phyloP scores from a whole-genome alignment of 1,140 invertebrate species.

The Eriosoma lanigerum region DNA sequence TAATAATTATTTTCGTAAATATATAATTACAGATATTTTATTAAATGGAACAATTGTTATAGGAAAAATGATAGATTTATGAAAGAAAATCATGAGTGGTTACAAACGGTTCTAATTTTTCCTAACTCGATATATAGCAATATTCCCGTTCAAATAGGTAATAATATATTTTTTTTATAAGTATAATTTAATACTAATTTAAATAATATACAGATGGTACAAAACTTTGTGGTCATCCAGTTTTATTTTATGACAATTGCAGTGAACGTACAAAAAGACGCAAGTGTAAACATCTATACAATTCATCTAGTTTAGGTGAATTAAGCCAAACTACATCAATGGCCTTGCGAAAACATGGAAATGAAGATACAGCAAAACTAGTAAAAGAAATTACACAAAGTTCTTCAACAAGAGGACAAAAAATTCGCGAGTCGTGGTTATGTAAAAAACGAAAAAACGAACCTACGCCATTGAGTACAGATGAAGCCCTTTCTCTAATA shows the following conservation, averaged over 20 bases:
- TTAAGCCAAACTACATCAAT: neutral
- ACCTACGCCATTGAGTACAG: neutral
- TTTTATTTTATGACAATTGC: neutral
- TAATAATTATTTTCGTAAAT: no score
- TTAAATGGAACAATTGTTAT: no score
- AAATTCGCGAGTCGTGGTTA: neutral
- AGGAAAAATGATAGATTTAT: no score
- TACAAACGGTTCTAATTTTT: no score
- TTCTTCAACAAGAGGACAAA: conserved; percentile 2
- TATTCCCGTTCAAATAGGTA: no score
- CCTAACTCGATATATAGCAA: no score
- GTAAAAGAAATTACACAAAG: neutral
- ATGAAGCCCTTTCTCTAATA: neutral
- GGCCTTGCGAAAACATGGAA: neutral
- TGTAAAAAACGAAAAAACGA: neutral
- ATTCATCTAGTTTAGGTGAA: neutral
- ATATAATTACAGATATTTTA: no score
- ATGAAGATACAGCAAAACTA: conserved; percentile 12
- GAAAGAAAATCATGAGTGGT: no score
- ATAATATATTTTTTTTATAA: no score
- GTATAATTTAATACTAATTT: no score
- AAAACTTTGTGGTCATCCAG: neutral
- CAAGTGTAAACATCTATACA: neutral
- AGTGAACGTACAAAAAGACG: conserved; percentile 17
- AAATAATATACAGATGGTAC: no score